Percentiles rank a stretch among this genome's conserved stretches.
These are phyloP conservation scores for Anarrhichthys ocellatus DNA, from an alignment of 2,113 vertebrate genomes.

Conservation along the genomic window DNA sequence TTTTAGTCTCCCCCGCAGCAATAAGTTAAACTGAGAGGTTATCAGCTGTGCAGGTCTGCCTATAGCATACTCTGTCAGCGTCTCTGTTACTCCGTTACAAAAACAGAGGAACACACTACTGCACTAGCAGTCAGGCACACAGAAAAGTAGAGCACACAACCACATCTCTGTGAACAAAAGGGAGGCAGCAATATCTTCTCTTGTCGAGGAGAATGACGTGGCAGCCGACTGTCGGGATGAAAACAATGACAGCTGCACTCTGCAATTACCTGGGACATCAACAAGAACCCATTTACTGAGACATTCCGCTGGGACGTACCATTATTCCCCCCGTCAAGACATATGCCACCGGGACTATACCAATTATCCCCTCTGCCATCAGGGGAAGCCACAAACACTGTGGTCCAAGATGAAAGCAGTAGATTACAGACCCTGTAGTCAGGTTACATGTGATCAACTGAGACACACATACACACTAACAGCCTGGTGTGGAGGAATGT, in stretches of 20 bases:
- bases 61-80: too few relatives aligned
- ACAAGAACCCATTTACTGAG: conserved; percentile 39
- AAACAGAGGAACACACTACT: not conserved
- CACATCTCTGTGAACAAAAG: not conserved
- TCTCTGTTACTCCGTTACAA: not conserved
- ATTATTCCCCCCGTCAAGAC: conserved; percentile 37
- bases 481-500: not conserved
- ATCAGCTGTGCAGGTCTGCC: too few relatives aligned
- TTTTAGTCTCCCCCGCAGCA: too few relatives aligned
- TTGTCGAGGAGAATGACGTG: conserved; percentile 14
- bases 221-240: conserved; percentile 2
- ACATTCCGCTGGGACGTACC: conserved; percentile 11
- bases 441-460: not conserved
- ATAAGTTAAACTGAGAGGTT: too few relatives aligned
- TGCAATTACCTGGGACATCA: conserved; percentile 48
- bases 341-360: conserved; percentile 8
- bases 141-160: not conserved
- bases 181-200: not conserved
- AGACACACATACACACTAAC: not conserved
- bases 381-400: conserved; percentile 3
- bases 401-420: not conserved
- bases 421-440: not conserved
- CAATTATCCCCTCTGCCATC: conserved; percentile 10
- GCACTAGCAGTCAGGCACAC: not conserved
- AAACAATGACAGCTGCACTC: conserved; percentile 41